phyloP scores from a whole-genome alignment of 2,113 vertebrate genomes.

The Lethenteron camtschaticum region DNA sequence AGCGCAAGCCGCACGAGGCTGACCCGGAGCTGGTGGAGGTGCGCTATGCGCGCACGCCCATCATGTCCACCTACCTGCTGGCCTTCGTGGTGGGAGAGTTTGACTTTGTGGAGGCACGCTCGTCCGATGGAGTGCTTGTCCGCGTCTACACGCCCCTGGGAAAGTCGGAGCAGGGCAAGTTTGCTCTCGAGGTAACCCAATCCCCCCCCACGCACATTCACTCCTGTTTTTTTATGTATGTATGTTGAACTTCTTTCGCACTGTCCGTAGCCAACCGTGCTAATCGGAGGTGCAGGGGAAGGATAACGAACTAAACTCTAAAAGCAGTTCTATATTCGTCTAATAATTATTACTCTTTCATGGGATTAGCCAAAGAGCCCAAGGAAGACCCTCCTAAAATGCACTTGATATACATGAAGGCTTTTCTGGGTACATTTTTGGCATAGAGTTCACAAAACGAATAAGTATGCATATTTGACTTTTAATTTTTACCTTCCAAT shows the following conservation, averaged over 20 bases:
- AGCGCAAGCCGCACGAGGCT: constrained; percentile 62
- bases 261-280: no score
- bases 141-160: constrained; percentile 85
- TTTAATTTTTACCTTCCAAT: constrained; percentile 14
- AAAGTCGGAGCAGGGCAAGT: constrained; percentile 83
- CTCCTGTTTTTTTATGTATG: neutral
- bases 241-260: no score
- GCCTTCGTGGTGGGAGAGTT: constrained; percentile 95
- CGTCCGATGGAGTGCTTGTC: constrained; percentile 58
- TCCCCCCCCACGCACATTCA: constrained; percentile 8
- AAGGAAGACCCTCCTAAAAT: no score
- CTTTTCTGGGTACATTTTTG: no score
- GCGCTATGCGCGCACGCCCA: constrained; percentile 65
- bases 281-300: no score
- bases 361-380: neutral
- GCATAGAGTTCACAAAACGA: no score
- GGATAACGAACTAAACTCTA: neutral
- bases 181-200: constrained; percentile 72
- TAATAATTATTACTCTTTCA: constrained; percentile 9
- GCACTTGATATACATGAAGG: no score
- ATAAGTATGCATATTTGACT: constrained; percentile 8
- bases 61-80: constrained; percentile 92
- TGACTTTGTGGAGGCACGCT: constrained; percentile 74
- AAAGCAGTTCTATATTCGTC: constrained; percentile 3
- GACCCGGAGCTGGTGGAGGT: constrained; percentile 73